These are phyloP conservation scores for Spea hammondii DNA, from an alignment of 2,797 vertebrate genomes.

Conservation along the genomic window DNA sequence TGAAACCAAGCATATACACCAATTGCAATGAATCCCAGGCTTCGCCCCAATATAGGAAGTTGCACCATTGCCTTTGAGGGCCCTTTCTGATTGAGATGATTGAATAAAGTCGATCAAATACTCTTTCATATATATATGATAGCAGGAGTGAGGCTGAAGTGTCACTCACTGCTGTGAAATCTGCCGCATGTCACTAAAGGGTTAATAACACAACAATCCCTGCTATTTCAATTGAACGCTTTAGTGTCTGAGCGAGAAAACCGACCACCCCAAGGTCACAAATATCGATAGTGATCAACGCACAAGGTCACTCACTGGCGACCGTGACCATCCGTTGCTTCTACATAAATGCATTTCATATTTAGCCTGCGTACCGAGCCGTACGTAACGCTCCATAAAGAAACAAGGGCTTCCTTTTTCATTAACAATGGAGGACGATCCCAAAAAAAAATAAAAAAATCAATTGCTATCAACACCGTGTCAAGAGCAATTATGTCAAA, in stretches of 20 bases:
- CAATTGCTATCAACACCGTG: constrained; percentile 47
- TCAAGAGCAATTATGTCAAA: constrained; percentile 54
- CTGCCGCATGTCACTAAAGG: too few relatives aligned
- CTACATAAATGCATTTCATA: constrained; percentile 12
- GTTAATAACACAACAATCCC: too few relatives aligned
- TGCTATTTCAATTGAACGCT: too few relatives aligned
- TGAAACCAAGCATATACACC: too few relatives aligned
- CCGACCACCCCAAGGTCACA: neutral
- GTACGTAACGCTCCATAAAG: neutral
- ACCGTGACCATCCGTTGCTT: neutral
- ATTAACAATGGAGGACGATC: constrained; percentile 38
- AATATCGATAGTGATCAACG: neutral
- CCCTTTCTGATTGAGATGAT: too few relatives aligned
- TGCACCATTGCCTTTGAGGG: too few relatives aligned
- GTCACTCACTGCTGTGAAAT: too few relatives aligned
- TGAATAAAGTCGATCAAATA: too few relatives aligned
- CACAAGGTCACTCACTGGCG: constrained; percentile 18
- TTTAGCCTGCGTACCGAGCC: neutral
- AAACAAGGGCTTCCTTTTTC: constrained; percentile 23
- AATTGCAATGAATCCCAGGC: too few relatives aligned
- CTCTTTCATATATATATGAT: too few relatives aligned
- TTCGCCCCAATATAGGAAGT: too few relatives aligned
- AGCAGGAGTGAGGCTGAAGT: too few relatives aligned
- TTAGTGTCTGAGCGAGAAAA: neutral
- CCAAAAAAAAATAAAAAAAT: constrained; percentile 1